Base-by-base conservation (phyloP, 2,888 invertebrate species). In the Teleogryllus oceanicus region DNA sequence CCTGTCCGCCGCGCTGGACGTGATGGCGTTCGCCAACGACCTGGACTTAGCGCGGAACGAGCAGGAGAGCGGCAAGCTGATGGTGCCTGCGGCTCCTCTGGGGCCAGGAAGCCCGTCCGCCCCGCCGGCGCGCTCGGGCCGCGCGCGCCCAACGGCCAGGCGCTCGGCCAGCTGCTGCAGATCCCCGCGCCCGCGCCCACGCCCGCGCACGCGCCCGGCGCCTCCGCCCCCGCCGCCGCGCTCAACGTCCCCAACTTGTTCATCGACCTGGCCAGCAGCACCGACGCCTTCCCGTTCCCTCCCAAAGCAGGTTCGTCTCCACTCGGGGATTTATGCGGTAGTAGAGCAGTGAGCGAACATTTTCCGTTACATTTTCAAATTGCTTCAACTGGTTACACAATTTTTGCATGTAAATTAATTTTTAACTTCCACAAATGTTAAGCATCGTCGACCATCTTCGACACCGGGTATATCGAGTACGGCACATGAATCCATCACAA, bases 11-110 rank as follows among this genome's bases (percentile, higher is more conserved):
- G 94, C 96, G 1, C 89, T 96, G 80, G 94, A 95, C 85, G 94
- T 95, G 83, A 93, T 96, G 89, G 93, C 94, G 0, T 95, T 94
- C 87, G 93, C 94, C 13, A 92, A 92, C 83, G 95, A 96, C 85
- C 88, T 93, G 80, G 92, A 92, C 83, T 51, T 82, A 51, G 78
- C n/a, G 37, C 20, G 16, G 50, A 49, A 0, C 20, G 20, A 12
- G 12, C 51, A 50, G 62, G 76, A n/a, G 4, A n/a, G 49, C 16
- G 49, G 16, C 10, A n/a, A n/a, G 8, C 20, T 18, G 37, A 77
- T 77, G 20, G 51, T 74, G 51, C 80, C 80, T 50, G 77, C 82
- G 78, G 79, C 82, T 8, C 50, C 49, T 20, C 12, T 50, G 49
- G 76, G 49, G 20, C 78, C 79, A 75, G 49, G 13, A 8, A 49